Evolutionary conservation across 2,888 invertebrate genomes (phyloP), one percentile per base, ranked within the genome.

Genomic region (Andrena flavipes): DNA sequence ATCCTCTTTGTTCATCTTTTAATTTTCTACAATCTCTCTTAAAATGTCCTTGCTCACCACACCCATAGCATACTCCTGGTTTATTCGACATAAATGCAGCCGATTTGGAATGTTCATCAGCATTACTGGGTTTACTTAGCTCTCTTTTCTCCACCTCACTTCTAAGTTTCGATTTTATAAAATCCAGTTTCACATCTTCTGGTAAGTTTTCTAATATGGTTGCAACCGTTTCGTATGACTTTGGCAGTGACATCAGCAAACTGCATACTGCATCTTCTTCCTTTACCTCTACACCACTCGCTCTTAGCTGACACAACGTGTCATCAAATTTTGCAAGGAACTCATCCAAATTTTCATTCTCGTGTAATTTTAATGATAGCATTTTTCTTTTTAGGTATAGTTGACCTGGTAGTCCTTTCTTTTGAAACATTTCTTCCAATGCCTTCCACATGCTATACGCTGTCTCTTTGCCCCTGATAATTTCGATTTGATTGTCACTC

Each of bases 211-310:
- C 54, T 0, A 68, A 8, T 16, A 78, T 42, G 0, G 73, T 35
- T 4, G 56, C 68, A 0, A 76, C 23, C 1, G 59, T 76, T 10
- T 76, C 64, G 6, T 23, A 78, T 6, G 73, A 68, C 5, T 73
- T 62, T 20, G 76, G 71, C 7, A 77, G 2, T 23, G 73, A 48
- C 1, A 78, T 29, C 1, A 73, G 29, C 2, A 78, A 6, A 5
- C 16, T 51, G 2, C 73, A 63, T 13, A 67, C n/a, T 1, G 16
- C 20, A 7, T 69, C 63, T 26, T 76, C 29, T 5, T 76, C 42
- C 3, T 29, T 69, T 20, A 76, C 35, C 2, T 68, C 62, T 8
- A 26, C 69, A 7, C 69, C 75, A 16, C 29, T 42, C 2, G 49
- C n/a, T 8, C 60, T 68, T 0, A 76, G 13, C 4, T 51, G 75